These are phyloP conservation scores for Melinaea menophilus DNA, from an alignment of 2,888 invertebrate genomes.

Conservation along the genomic window DNA sequence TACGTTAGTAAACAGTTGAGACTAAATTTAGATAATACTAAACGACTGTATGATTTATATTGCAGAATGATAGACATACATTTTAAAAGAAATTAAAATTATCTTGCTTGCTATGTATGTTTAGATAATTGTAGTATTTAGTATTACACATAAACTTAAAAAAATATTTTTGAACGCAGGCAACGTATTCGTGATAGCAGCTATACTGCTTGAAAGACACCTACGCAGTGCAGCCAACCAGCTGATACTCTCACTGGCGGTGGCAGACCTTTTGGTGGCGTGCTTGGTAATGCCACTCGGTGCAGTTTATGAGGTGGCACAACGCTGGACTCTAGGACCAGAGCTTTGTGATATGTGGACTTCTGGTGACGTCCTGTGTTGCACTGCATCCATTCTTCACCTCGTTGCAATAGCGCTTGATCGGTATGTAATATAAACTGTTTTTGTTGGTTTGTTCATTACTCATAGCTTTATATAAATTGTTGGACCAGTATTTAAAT, in stretches of 20 bases:
- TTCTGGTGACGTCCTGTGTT: constrained; percentile 93
- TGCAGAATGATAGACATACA: neutral
- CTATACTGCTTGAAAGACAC: constrained; percentile 91
- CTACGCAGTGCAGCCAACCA: constrained; percentile 94
- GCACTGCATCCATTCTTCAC: constrained; percentile 89
- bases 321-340: constrained; percentile 91
- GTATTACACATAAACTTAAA: no score
- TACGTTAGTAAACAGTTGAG: neutral
- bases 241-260: constrained; percentile 92
- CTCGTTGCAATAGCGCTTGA: constrained; percentile 89
- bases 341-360: constrained; percentile 97
- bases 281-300: constrained; percentile 88
- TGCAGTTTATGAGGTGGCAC: constrained; percentile 87
- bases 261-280: constrained; percentile 94
- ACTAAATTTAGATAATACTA: neutral
- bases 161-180: constrained; percentile 74
- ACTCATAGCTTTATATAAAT: neutral
- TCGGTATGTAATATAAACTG: constrained; percentile 74
- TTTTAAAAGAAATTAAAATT: no score
- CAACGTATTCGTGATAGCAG: constrained; percentile 96
- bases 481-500: neutral
- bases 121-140: no score
- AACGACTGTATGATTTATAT: no score
- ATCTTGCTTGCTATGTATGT: no score
- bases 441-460: constrained; percentile 21